phyloP scores from a whole-genome alignment of 1,140 invertebrate genomes.

The Heterodera schachtii region DNA sequence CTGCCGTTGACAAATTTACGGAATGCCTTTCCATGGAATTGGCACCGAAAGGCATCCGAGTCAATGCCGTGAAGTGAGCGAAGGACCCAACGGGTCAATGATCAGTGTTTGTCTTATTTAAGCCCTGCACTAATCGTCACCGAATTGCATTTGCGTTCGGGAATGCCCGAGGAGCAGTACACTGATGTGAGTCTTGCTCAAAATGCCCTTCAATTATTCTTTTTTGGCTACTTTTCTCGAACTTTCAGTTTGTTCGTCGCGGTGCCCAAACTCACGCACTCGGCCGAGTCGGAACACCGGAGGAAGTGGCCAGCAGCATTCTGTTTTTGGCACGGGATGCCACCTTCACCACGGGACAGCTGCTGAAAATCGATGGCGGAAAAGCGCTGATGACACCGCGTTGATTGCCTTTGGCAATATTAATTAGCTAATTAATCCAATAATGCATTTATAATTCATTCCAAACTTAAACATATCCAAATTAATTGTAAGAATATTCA shows the following conservation, averaged over 20 bases:
- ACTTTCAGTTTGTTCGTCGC: conserved; percentile 68
- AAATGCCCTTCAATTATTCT: no score
- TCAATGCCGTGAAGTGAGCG: conserved; percentile 66
- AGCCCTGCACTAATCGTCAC: conserved; percentile 79
- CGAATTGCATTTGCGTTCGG: conserved; percentile 77
- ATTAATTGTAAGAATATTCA: no score
- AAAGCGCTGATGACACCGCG: conserved; percentile 60
- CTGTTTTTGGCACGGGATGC: conserved; percentile 70
- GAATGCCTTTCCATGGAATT: conserved; percentile 67
- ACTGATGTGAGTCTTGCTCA: conserved; percentile 66
- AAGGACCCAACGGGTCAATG: neutral
- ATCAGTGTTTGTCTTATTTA: conserved; percentile 37
- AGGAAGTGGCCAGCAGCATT: conserved; percentile 70
- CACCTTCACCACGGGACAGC: conserved; percentile 69
- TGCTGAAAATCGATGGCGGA: conserved; percentile 67
- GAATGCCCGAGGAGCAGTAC: conserved; percentile 76
- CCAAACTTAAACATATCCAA: no score
- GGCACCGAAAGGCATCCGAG: conserved; percentile 65
- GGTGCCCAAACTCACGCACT: conserved; percentile 70
- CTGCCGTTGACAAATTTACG: conserved; percentile 66
- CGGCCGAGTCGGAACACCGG: conserved; percentile 67
- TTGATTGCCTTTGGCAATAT: conserved; percentile 17
- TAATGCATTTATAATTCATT: no score
- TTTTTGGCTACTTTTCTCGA: neutral
- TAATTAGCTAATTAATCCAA: neutral